A percentile compares a stretch with the other conserved stretches of the same genome.
Conservation (phyloP, 2,113 vertebrate genomes). For the Trematocara marginatum region DNA sequence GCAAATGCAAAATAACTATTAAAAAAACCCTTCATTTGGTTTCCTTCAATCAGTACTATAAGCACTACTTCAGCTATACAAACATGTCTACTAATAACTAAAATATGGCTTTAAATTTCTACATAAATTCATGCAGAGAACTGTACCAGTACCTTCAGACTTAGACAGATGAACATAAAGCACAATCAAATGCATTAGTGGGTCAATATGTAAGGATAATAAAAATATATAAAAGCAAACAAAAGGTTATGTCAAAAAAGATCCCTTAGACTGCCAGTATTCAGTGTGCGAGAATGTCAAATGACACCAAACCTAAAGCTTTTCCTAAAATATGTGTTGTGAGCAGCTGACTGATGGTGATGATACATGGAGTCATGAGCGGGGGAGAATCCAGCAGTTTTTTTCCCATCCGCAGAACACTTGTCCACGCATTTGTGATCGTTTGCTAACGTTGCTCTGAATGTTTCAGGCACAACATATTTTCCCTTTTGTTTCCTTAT, state of each 20-base stretch:
- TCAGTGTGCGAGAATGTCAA: rapidly evolving
- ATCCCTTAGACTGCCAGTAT: neutral
- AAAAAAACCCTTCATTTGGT: rapidly evolving
- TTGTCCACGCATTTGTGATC: neutral
- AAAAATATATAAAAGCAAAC: neutral
- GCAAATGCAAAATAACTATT: neutral
- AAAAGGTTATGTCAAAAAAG: neutral
- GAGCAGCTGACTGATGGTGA: neutral
- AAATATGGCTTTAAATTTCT: neutral
- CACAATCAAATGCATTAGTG: neutral
- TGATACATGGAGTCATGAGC: neutral
- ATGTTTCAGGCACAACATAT: neutral
- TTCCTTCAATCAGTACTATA: neutral
- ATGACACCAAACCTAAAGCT: neutral
- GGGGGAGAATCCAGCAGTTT: neutral
- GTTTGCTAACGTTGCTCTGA: neutral
- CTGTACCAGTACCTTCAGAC: neutral
- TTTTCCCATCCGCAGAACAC: neutral
- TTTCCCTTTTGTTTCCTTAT: neutral
- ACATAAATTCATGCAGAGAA: neutral
- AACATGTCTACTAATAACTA: neutral
- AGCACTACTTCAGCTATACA: neutral
- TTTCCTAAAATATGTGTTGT: neutral
- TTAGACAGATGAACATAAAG: neutral
- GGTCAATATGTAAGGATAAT: neutral